These are phyloP conservation scores for Hydrozoanthus gracilis DNA, from an alignment of 92 coral and sea anemone genomes.

Conservation along the genomic window DNA sequence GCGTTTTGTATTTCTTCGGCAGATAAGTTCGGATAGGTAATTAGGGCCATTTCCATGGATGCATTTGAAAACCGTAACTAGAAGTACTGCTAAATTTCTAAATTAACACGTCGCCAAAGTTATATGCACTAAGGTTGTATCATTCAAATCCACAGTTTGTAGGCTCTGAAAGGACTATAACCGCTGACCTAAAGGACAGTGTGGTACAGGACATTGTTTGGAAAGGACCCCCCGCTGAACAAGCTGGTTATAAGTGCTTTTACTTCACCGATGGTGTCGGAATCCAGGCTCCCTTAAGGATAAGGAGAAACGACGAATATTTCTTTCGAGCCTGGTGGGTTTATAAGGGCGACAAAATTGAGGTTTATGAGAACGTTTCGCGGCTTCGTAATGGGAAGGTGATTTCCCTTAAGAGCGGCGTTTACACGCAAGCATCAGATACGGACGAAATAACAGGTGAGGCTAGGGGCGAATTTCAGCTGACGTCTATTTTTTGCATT, in stretches of 20 bases:
- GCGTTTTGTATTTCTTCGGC: too few relatives aligned
- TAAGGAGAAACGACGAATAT: slow-evolving; percentile 27
- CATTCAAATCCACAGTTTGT: slow-evolving; percentile 1
- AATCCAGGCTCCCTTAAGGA: slow-evolving; percentile 22
- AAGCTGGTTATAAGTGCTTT: slow-evolving; percentile 34
- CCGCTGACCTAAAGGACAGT: slow-evolving; percentile 41
- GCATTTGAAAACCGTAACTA: too few relatives aligned
- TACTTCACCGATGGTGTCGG: slow-evolving; percentile 46
- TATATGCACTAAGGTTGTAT: background rate
- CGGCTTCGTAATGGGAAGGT: slow-evolving; percentile 34
- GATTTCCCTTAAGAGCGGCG: slow-evolving; percentile 44
- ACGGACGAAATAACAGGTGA: slow-evolving; percentile 16
- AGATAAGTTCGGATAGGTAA: too few relatives aligned
- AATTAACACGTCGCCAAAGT: too few relatives aligned
- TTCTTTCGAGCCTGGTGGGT: slow-evolving; percentile 50
- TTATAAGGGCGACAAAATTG: slow-evolving; percentile 27
- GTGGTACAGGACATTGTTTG: slow-evolving; percentile 26
- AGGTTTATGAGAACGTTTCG: slow-evolving; percentile 36
- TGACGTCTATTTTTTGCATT: too few relatives aligned
- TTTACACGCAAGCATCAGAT: slow-evolving; percentile 25
- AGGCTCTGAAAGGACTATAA: slow-evolving; percentile 39
- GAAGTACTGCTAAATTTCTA: too few relatives aligned
- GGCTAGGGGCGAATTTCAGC: background rate
- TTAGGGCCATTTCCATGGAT: too few relatives aligned
- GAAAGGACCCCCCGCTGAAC: slow-evolving; percentile 49